Evolutionary conservation across 2,888 invertebrate species (phyloP), one percentile per base, ranked within the genome.

Genomic region (Drosophila pegasa): DNA sequence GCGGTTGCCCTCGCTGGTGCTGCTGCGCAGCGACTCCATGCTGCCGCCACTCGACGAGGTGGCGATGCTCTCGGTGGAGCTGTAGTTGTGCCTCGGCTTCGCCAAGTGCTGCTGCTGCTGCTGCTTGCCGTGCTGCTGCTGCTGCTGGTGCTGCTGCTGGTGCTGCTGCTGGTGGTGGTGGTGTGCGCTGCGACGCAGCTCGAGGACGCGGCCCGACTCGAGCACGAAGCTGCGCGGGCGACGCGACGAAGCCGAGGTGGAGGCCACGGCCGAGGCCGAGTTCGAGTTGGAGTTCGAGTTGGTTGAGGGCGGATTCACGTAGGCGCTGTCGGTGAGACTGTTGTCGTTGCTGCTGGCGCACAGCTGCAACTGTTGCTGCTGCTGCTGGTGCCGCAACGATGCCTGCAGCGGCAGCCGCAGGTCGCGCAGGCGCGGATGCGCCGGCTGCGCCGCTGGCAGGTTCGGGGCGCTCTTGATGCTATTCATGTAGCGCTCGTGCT

Each of bases 11-110:
- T 97, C 97, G 91, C 97, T 97, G 62, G 96, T 97, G 91, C 96
- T 96, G 92, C 97, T 97, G 72, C 96, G 94, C 71, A 97, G 93
- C 59, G 97, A 97, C 90, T 97, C 97, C 95, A 97, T 95, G 91
- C 97, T 97, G 43, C 96, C 96, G 54, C 96, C 96, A 89, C 96
- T 96, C 92, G 96, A 96, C 89, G 96, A 97, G 8, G 96, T 96
- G 33, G 96, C 96, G 94, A 97, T 96, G 91, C 96, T 96, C 92
- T 97, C 97, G 31, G 96, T 96, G 87, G 97, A 97, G 73, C 92
- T 92, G 78, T 92, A 92, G 75, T 92, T 91, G 31, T 62, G 68
- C 1, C 66, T 31, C 50, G 1, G 38, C 43, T n/a, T 57, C 56
- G 16, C 40, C 38, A 27, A 14, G 38, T 22, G 45, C 8, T 31